Evolutionary conservation across 2,888 invertebrate genomes (phyloP).

Genomic region (Callosobruchus maculatus): DNA sequence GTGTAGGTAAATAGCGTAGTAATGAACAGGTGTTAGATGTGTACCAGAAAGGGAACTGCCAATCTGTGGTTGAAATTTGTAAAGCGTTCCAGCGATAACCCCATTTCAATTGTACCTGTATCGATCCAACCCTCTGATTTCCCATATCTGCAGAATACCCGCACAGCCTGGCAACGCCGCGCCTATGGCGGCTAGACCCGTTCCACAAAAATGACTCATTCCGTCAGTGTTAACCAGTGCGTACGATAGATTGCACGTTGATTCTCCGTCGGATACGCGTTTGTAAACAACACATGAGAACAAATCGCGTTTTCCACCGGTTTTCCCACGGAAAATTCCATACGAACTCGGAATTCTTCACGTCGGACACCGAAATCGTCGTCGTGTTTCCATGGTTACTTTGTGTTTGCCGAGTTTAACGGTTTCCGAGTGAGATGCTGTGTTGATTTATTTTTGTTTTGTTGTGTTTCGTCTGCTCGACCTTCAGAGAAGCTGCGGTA

Average conservation of each 20-base stretch:
- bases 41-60: no score
- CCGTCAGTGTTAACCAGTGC: conserved; percentile 18
- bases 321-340: conserved; percentile 6
- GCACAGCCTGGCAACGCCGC: conserved; percentile 8
- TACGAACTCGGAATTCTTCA: conserved; percentile 3
- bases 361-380: neutral
- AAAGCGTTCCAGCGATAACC: neutral
- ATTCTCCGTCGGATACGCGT: conserved; percentile 12
- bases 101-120: neutral
- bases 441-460: conserved; percentile 6
- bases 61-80: no score
- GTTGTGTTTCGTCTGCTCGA: conserved; percentile 1
- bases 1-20: no score
- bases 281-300: conserved; percentile 24
- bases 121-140: neutral
- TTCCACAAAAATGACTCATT: conserved; percentile 24
- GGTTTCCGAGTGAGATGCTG: neutral
- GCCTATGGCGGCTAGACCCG: conserved; percentile 21
- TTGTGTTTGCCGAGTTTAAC: neutral
- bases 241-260: conserved; percentile 12
- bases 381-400: neutral
- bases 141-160: neutral
- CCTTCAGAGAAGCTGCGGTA: neutral
- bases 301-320: conserved; percentile 18
- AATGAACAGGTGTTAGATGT: no score